Evolutionary conservation across 92 coral and sea anemone genomes (phyloP), one percentile per base, ranked within the genome.

Genomic region (Porites divaricata): DNA sequence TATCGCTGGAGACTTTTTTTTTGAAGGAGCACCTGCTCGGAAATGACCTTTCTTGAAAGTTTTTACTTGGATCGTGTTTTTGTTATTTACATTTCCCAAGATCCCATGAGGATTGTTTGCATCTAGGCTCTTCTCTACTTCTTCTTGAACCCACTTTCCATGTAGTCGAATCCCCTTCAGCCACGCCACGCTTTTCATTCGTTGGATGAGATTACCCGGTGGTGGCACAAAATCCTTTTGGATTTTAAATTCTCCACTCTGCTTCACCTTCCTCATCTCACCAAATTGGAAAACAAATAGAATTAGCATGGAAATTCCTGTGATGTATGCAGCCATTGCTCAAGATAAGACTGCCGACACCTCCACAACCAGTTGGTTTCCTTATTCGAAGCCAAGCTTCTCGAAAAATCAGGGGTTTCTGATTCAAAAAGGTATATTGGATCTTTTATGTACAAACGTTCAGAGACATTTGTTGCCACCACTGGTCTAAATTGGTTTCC

Each of bases 241-340:
- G 35, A 22, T 28, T 45, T 70, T 62, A 41, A 69, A 26, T 58
- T 56, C 76, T 24, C 45, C 65, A 21, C 51, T 68, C 28, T n/a
- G n/a, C n/a, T 69, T 24, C 64, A 69, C 67, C 68, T 28, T 50
- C 21, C 63, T 25, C 57, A 58, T 76, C 58, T 54, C 76, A 54
- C 35, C 58, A 67, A 80, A 25, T 80, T 80, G 85, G 41, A 67
- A 70, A 69, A 56, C 48, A 68, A 50, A 45, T 41, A 80, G 85
- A 58, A 70, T 28, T 68, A 80, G 28, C 68, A 69, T 9, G 25
- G 2, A 57, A 12, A 57, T 41, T 28, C 76, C 64, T 6, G 69
- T 56, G 85, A 80, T 58, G 57, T 28, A 41, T 57, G 25, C 22
- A 26, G 26, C 68, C 85, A 80, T 80, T 57, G 28, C n/a, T 58